These are phyloP conservation scores for Autographa gamma DNA, from an alignment of 2,888 invertebrate genomes.

Conservation along the genomic window DNA sequence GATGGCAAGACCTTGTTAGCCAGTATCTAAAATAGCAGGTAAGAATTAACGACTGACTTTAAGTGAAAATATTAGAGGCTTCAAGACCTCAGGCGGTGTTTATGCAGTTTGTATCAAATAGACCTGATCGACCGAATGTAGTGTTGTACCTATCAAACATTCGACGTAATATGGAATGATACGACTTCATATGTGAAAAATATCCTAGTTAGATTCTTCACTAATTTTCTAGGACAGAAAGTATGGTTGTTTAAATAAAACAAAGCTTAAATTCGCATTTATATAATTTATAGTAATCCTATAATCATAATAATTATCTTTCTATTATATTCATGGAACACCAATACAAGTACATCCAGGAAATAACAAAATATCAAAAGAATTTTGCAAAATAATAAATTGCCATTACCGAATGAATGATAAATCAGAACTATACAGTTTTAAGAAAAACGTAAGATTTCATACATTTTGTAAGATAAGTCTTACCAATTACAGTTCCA, in stretches of 20 bases:
- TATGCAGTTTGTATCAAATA: no score
- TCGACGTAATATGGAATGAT: no score
- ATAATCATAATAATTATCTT: slow-evolving; percentile 56
- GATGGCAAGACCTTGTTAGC: no score
- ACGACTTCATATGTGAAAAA: background rate
- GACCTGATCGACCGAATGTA: no score
- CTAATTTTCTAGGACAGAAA: background rate
- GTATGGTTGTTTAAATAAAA: slow-evolving; percentile 34
- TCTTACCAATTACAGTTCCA: background rate
- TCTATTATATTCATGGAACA: slow-evolving; percentile 57
- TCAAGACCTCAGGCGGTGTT: no score
- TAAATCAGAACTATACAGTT: background rate
- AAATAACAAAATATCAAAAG: slow-evolving; percentile 42
- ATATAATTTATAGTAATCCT: slow-evolving; percentile 78
- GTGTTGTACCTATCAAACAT: no score
- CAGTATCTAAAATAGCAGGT: no score
- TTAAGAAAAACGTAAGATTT: background rate
- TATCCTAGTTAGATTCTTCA: background rate
- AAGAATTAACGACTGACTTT: no score
- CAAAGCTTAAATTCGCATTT: slow-evolving; percentile 63
- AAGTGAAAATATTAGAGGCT: no score
- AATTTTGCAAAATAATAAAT: slow-evolving; percentile 22
- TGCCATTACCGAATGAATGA: slow-evolving; percentile 17
- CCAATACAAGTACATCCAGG: slow-evolving; percentile 54
- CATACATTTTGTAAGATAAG: background rate